Evolutionary conservation across 1,140 invertebrate genomes (phyloP).

Genomic region (Anastrepha obliqua): DNA sequence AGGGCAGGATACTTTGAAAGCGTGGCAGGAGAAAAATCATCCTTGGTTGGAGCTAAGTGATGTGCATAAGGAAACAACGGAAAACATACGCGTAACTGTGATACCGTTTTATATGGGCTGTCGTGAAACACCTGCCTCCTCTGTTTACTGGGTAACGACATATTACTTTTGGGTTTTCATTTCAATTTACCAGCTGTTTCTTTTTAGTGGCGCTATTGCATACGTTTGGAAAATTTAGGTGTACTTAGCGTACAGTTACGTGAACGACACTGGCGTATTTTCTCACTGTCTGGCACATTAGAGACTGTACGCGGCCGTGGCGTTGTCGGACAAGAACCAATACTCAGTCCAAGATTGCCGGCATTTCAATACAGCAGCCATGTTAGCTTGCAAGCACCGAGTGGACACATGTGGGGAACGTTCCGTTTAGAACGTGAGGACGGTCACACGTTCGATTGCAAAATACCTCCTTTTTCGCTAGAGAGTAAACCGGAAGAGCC

Average conservation of each 20-base stretch:
- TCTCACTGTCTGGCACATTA: constrained; percentile 93
- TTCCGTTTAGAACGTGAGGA: constrained; percentile 97
- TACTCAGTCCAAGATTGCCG: constrained; percentile 88
- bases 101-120: constrained; percentile 94
- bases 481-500: constrained; percentile 91
- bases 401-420: constrained; percentile 99
- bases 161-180: background rate
- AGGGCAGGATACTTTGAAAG: constrained; percentile 90
- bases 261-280: constrained; percentile 97
- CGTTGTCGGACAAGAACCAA: constrained; percentile 96
- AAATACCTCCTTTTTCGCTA: constrained; percentile 96
- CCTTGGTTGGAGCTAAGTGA: constrained; percentile 97
- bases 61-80: constrained; percentile 98
- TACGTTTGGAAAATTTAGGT: constrained; percentile 95
- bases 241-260: constrained; percentile 91
- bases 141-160: constrained; percentile 90
- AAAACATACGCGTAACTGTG: constrained; percentile 95
- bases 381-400: constrained; percentile 96
- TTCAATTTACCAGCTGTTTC: constrained; percentile 55
- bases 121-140: constrained; percentile 89
- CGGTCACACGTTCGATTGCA: constrained; percentile 95
- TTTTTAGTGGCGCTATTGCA: constrained; percentile 95
- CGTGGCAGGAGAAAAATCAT: constrained; percentile 98
- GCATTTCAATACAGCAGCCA: constrained; percentile 99
- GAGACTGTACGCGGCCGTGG: constrained; percentile 95